Percentiles rank a stretch among this genome's conserved stretches.
Evolutionary conservation across 2,888 invertebrate genomes (phyloP).

Genomic region (Scaptomyza cyrtandrae): DNA sequence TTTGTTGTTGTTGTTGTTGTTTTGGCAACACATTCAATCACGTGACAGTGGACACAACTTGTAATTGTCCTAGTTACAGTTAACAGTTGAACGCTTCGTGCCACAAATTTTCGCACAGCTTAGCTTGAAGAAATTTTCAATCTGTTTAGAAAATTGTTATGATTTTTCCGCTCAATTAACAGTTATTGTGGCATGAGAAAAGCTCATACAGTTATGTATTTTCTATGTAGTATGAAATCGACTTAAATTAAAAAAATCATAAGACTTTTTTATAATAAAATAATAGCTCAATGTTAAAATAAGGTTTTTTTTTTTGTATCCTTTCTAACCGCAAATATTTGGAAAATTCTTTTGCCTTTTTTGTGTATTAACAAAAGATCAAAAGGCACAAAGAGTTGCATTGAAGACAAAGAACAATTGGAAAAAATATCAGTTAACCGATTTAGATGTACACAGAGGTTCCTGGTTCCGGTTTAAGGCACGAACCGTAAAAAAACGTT

Average conservation of each 20-base stretch:
- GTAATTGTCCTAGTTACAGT: conserved; percentile 13
- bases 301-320: no score
- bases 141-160: neutral
- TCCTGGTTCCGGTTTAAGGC: conserved; percentile 22
- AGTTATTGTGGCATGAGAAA: neutral
- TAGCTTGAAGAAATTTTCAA: neutral
- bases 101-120: conserved; percentile 9
- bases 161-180: conserved; percentile 9
- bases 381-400: no score
- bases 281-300: no score
- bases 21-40: conserved; percentile 46
- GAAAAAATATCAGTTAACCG: neutral
- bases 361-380: no score
- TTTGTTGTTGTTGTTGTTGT: no score
- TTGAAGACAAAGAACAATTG: neutral
- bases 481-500: conserved; percentile 9
- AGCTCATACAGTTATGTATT: neutral
- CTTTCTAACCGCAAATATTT: no score
- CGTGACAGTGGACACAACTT: conserved; percentile 46
- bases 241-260: no score
- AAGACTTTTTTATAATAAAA: no score
- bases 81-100: conserved; percentile 48
- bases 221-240: no score
- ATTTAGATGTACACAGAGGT: neutral
- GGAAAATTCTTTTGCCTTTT: no score